Evolutionary conservation across 1,140 invertebrate species (phyloP).

Genomic region (Drosophila sturtevanti): DNA sequence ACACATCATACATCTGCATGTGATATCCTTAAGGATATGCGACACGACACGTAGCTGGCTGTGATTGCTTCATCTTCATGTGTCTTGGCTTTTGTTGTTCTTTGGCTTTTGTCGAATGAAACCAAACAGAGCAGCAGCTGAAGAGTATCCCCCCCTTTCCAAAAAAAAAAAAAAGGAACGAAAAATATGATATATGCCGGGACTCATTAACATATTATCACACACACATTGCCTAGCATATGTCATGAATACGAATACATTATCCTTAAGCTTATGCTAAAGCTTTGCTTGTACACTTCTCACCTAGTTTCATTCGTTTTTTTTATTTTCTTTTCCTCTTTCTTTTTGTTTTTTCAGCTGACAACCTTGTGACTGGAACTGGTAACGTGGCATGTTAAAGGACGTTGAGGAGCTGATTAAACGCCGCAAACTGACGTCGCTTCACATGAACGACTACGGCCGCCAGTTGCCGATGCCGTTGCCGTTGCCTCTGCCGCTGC

Average conservation of each 20-base stretch:
- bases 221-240: conserved; percentile 64
- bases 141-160: not conserved
- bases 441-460: conserved; percentile 70
- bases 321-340: not conserved
- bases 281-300: conserved; percentile 36
- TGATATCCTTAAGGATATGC: conserved; percentile 82
- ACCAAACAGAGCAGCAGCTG: not conserved
- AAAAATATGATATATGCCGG: conserved; percentile 79
- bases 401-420: conserved; percentile 75
- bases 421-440: conserved; percentile 71
- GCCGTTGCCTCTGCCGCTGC: conserved; percentile 26
- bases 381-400: conserved; percentile 73
- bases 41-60: conserved; percentile 76
- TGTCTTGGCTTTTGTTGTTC: conserved; percentile 31
- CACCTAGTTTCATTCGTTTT: conserved; percentile 20
- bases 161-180: conserved; percentile 2
- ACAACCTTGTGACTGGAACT: conserved; percentile 49
- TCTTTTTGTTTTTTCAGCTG: conserved; percentile 13
- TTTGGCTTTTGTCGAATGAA: conserved; percentile 36
- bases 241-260: conserved; percentile 78
- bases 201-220: conserved; percentile 83
- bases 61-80: conserved; percentile 67
- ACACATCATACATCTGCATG: conserved; percentile 80
- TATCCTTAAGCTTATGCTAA: conserved; percentile 46
- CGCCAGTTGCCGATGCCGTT: conserved; percentile 63